Base-by-base conservation (phyloP, 2,888 invertebrate species). In the Mythimna lalbum region DNA sequence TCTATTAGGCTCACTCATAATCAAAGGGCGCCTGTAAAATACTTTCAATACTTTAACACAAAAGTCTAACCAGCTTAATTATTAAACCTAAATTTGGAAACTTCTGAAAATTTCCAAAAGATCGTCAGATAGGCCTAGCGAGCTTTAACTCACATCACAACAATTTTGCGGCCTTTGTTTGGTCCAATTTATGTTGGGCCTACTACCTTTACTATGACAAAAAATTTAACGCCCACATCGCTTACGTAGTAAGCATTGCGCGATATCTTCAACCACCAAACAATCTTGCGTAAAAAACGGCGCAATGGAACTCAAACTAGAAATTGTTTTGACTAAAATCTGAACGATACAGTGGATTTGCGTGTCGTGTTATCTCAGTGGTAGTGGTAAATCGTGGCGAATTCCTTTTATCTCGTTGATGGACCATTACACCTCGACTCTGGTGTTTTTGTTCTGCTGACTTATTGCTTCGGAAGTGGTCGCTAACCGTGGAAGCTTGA, bases 361-460 rank as follows among this genome's bases (percentile, higher is more conserved):
- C 68, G 68, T 72, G 69, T 69, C 50, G 53, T 61, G 52, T 79
- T 76, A 70, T 63, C 64, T 39, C 56, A 64, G 62, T 53, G 59
- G 63, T 63, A 19, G 36, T 61, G 36, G 72, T 70, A 72, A 73
- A 78, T 69, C 73, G 67, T 71, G 43, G 73, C 21, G 67, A 64
- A 71, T 61, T 60, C 60, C 71, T 71, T 79, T 81, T 81, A 76
- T 83, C 79, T 75, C 31, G 59, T 69, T 69, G 77, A 81, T 76
- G 78, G 78, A 74, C 69, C 82, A 80, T 82, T 82, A 74, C 80
- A 72, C 57, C 66, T 68, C 68, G 49, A 39, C 70, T 66, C 21
- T 64, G 52, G 36, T 64, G 73, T 82, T 83, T 77, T 83, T 80
- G 72, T 80, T 77, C n/a, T 21, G 9, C 57, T 78, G 73, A 83